Conservation (phyloP, 2,113 vertebrate species). For the Petaurus breviceps region DNA sequence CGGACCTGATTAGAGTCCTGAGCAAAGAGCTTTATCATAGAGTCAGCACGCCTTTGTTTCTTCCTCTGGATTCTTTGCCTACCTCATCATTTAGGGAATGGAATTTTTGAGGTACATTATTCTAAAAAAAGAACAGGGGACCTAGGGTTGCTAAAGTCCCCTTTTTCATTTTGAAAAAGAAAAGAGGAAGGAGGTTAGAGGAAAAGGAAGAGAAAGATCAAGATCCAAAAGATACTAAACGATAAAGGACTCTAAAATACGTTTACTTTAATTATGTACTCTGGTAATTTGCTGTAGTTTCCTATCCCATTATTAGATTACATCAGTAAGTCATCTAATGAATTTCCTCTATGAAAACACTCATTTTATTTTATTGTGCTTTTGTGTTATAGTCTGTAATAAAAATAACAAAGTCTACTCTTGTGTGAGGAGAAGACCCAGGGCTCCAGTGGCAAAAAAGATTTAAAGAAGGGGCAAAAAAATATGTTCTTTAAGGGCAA, state of each 20-base stretch:
- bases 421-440: rapidly evolving
- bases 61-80: background rate
- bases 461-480: background rate
- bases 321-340: constrained; percentile 78
- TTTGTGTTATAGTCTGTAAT: background rate
- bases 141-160: constrained; percentile 55
- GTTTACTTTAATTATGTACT: constrained; percentile 81
- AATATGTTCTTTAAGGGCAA: background rate
- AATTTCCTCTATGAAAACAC: constrained; percentile 67
- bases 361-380: constrained; percentile 68
- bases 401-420: constrained; percentile 11
- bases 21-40: background rate
- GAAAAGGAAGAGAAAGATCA: constrained; percentile 30
- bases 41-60: background rate
- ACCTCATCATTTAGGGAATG: background rate
- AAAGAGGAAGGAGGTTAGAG: background rate
- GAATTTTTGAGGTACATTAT: background rate
- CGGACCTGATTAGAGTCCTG: background rate
- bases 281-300: constrained; percentile 77
- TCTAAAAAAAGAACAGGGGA: background rate
- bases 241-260: constrained; percentile 79
- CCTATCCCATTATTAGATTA: constrained; percentile 80
- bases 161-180: background rate
- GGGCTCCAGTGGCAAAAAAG: background rate
- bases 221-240: constrained; percentile 50